phyloP scores from a whole-genome alignment of 2,888 invertebrate species.

The Lacanobia wlatinum region DNA sequence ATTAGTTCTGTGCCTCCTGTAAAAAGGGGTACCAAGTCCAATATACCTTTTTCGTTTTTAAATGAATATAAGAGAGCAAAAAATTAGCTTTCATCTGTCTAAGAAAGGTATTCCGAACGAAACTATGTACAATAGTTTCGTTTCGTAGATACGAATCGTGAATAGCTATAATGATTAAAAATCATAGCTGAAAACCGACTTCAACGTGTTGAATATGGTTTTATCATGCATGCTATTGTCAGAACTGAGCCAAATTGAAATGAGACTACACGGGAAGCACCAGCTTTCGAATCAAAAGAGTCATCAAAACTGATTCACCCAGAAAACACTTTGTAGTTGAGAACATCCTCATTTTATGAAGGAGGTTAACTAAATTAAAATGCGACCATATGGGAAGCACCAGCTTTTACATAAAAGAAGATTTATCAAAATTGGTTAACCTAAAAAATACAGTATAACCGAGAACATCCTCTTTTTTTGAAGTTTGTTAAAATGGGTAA shows the following conservation, averaged over 20 bases:
- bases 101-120: conserved; percentile 24
- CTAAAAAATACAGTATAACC: conserved; percentile 17
- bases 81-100: conserved; percentile 23
- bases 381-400: conserved; percentile 20
- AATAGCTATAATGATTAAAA: conserved; percentile 26
- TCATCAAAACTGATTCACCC: conserved; percentile 26
- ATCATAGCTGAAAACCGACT: conserved; percentile 27
- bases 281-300: conserved; percentile 26
- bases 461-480: conserved; percentile 16
- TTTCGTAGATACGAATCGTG: conserved; percentile 25
- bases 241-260: conserved; percentile 32
- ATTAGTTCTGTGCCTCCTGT: conserved; percentile 25
- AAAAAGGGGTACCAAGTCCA: conserved; percentile 17
- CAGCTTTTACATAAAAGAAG: conserved; percentile 19
- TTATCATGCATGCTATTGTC: conserved; percentile 35
- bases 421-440: conserved; percentile 15
- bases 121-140: conserved; percentile 24
- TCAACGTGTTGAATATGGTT: conserved; percentile 25
- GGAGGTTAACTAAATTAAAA: conserved; percentile 20
- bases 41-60: conserved; percentile 21
- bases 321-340: conserved; percentile 24
- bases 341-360: conserved; percentile 21
- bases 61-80: conserved; percentile 25
- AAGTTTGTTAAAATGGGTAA: conserved; percentile 13
- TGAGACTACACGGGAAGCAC: conserved; percentile 37